A percentile compares a stretch with the other conserved stretches of the same genome.
These are phyloP conservation scores for Brachyhypopomus occidentalis DNA, from an alignment of 2,113 vertebrate genomes.

Conservation along the genomic window DNA sequence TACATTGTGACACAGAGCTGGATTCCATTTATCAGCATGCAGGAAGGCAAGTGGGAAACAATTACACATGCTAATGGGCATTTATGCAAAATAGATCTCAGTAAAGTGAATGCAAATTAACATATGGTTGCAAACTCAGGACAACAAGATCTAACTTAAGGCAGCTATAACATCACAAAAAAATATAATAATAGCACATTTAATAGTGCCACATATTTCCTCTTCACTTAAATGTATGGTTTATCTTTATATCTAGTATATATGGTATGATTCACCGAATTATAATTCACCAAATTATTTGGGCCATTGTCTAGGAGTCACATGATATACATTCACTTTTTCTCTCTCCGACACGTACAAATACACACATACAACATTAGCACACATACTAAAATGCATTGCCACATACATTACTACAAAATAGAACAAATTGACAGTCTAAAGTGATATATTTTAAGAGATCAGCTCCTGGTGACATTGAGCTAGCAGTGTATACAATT, in stretches of 20 bases:
- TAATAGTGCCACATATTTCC: too few species aligned
- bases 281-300: too few species aligned
- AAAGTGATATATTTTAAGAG: slow-evolving; percentile 15
- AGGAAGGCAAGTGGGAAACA: neutral
- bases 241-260: too few species aligned
- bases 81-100: neutral
- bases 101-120: neutral
- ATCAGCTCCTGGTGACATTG: slow-evolving; percentile 27
- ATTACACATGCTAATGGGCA: neutral
- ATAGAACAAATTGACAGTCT: neutral
- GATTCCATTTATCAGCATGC: neutral
- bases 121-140: neutral
- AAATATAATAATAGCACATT: too few species aligned
- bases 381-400: slow-evolving; percentile 15
- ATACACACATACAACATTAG: neutral
- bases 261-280: too few species aligned
- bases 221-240: too few species aligned
- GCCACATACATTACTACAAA: neutral
- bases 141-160: too few species aligned
- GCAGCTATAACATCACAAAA: too few species aligned
- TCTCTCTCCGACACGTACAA: neutral
- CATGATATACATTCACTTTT: too few species aligned
- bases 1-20: neutral
- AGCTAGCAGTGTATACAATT: slow-evolving; percentile 35
- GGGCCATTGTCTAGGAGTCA: too few species aligned